Base-by-base conservation (phyloP, 2,888 invertebrate genomes). In the Camptogramma bilineatum region DNA sequence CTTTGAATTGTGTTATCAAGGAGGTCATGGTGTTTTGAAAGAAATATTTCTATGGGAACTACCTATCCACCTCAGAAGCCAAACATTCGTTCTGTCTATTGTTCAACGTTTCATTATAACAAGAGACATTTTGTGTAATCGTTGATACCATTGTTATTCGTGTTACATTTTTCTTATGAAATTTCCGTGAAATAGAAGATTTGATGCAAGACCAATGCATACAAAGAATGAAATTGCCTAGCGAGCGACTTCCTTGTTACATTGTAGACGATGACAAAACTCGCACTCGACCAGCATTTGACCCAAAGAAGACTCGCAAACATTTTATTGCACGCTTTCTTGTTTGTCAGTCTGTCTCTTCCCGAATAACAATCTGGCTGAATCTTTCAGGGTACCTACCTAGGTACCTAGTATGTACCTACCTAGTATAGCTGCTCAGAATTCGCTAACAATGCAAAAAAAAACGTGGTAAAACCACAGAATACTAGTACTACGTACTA, bases 91-190 rank as follows among this genome's bases (percentile, higher is more conserved):
- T 78, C 71, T 76, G 75, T 71, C 76, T 73, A 80, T 79, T 80
- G 81, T 81, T 73, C 62, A 68, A 63, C 58, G 54, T 65, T 62
- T 58, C 63, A 69, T 62, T 57, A 66, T 61, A 61, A 44, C 54
- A 70, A 66, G 59, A 69, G 69, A 70, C 70, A 72, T 68, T 72
- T 72, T 72, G 74, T 78, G 81, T 77, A 84, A 84, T 77, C 64
- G 77, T 77, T 77, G 72, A 72, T 72, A 63, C 82, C 75, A 86
- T 88, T 88, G 86, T 87, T 81, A 74, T 64, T 64, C 72, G 59
- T 73, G 74, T 81, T 77, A 78, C 80, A 78, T 78, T 83, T 82
- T 81, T 77, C 79, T 85, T 85, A 81, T 77, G 85, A 87, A 84
- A 86, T 82, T 82, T 84, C 84, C 83, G 83, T 81, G 82, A 80